Percentiles rank a stretch among this genome's conserved stretches.
Conservation (phyloP, 2,797 vertebrate genomes). For the Scleropages formosus region DNA sequence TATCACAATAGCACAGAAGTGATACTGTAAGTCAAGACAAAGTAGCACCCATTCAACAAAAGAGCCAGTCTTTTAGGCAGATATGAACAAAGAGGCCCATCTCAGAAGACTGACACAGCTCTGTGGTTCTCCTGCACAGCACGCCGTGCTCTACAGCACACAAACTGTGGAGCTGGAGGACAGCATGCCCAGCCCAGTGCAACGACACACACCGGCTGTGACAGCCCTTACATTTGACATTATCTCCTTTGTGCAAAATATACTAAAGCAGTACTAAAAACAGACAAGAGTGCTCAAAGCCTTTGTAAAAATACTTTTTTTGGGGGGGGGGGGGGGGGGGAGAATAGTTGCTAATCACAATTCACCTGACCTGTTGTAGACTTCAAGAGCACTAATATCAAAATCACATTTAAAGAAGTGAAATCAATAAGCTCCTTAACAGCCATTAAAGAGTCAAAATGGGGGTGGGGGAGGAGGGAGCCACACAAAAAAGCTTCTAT, state of each 20-base stretch:
- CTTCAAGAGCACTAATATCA: no score
- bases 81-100: background rate
- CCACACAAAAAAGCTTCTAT: conserved; percentile 22
- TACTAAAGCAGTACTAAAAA: no score
- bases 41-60: background rate
- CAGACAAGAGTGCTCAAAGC: no score
- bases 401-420: no score
- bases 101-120: background rate
- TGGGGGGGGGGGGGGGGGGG: no score
- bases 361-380: no score
- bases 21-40: background rate
- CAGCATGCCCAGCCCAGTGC: background rate
- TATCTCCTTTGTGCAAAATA: no score
- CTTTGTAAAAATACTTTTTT: no score
- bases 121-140: background rate
- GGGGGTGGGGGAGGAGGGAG: background rate
- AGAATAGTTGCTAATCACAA: no score
- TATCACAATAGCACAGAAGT: background rate
- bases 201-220: background rate
- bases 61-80: background rate
- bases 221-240: no score
- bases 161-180: conserved; percentile 20
- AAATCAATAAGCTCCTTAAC: no score
- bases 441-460: no score
- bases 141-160: background rate